Percentiles rank a stretch among this genome's conserved stretches.
Conservation (phyloP, 2,113 vertebrate species). For the Oophaga pumilio region DNA sequence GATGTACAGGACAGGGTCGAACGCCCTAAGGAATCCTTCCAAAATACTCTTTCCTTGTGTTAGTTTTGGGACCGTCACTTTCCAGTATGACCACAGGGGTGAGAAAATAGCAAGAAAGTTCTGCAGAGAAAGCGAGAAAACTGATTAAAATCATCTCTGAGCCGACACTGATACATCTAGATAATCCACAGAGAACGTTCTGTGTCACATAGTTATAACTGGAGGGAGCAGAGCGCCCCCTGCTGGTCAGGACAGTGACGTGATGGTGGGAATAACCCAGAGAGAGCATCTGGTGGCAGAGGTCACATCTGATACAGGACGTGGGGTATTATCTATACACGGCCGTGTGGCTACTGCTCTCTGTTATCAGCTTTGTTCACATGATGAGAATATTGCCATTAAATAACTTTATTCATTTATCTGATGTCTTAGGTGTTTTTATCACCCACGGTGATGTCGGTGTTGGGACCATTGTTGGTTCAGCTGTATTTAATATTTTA, state of each 20-base stretch:
- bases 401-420: background rate
- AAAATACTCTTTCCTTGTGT: background rate
- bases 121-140: background rate
- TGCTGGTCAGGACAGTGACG: background rate
- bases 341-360: background rate
- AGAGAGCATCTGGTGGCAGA: background rate
- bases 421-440: slow-evolving; percentile 84
- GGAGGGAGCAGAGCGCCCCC: background rate
- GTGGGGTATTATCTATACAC: no score
- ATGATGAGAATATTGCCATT: background rate
- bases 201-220: background rate
- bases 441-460: slow-evolving; percentile 97
- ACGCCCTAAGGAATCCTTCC: background rate
- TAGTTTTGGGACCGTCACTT: background rate
- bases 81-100: background rate
- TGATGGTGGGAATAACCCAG: background rate
- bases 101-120: background rate
- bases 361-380: background rate
- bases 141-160: background rate
- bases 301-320: background rate
- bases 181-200: background rate
- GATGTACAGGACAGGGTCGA: background rate
- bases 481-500: slow-evolving; percentile 96
- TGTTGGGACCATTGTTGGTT: slow-evolving; percentile 96
- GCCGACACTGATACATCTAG: background rate